Percentiles rank a stretch among this genome's conserved stretches.
These are phyloP conservation scores for Linepithema humile DNA, from an alignment of 1,140 invertebrate genomes.

Conservation along the genomic window DNA sequence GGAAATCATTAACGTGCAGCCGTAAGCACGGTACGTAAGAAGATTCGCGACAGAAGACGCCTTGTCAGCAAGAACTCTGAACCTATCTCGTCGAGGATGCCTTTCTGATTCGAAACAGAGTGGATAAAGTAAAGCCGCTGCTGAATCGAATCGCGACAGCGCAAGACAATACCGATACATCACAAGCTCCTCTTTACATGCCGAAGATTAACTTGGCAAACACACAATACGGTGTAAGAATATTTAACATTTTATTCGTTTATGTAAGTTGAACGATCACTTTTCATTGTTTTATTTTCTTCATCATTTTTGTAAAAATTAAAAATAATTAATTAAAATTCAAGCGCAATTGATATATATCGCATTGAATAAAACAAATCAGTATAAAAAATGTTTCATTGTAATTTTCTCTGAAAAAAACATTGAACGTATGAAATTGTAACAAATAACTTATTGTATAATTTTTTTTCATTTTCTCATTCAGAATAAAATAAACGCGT, in stretches of 20 bases:
- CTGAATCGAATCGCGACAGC: slow-evolving; percentile 22
- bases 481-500: not conserved
- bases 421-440: not conserved
- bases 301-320: too few relatives aligned
- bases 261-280: not conserved
- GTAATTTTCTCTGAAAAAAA: not conserved
- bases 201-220: not conserved
- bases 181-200: not conserved
- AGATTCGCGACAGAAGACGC: slow-evolving; percentile 19
- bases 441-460: not conserved
- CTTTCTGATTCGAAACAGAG: slow-evolving; percentile 29
- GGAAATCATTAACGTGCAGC: slow-evolving; percentile 24
- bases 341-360: not conserved
- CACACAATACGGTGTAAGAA: not conserved
- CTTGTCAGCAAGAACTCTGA: slow-evolving; percentile 18
- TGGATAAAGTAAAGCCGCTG: slow-evolving; percentile 30
- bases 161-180: not conserved
- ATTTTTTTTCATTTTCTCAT: not conserved
- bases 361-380: too few relatives aligned
- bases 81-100: not conserved
- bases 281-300: not conserved
- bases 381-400: not conserved
- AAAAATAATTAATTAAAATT: not conserved
- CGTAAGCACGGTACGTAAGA: not conserved
- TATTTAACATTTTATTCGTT: not conserved